Evolutionary conservation across 2,113 vertebrate species (phyloP), one percentile per base, ranked within the genome.

Genomic region (Oryzias curvinotus): DNA sequence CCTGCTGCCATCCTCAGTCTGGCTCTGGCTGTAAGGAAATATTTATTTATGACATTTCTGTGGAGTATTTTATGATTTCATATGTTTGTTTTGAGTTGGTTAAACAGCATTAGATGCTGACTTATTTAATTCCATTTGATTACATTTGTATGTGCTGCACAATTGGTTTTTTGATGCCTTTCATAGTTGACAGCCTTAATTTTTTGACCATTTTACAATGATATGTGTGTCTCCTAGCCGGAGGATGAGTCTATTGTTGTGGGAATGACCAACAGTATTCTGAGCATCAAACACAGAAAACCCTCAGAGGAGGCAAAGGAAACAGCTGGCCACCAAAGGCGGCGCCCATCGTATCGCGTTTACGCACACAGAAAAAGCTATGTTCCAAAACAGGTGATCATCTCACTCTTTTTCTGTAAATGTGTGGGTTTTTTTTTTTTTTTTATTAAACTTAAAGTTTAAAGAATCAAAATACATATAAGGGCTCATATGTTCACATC

Each of bases 231-330:
- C 8, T 13, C 8, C 45, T 81, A 99, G 97, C 95, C 96, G 56
- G 90, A 95, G 73, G 95, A 98, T 60, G 91, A 95, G 77, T 93
- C 93, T 5, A 86, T 99, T 66, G 93, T 96, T 8, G 95, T 96
- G 12, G 97, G 97, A 55, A 98, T 99, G 97, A 96, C 96, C 48
- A 96, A 96, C 60, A 92, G 96, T 3, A 93, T 99, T 53, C 68
- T 99, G 52, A 99, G 92, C 61, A 80, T 99, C 65, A 96, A 95
- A 84, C 95, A 98, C 77, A 93, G 93, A 55, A 99, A 95, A 77
- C 89, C 82, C 0, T 50, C 67, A 0, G 94, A 96, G 64, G 89
- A 93, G 56, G 94, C 84, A 28, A 93, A 87, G 58, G 83, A 89
- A 17, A 45, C 57, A 12, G 15, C 73, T 8, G 61, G 59, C 0